A percentile compares a stretch with the other conserved stretches of the same genome.
Evolutionary conservation across 2,113 vertebrate genomes (phyloP).

Genomic region (Caretta caretta): DNA sequence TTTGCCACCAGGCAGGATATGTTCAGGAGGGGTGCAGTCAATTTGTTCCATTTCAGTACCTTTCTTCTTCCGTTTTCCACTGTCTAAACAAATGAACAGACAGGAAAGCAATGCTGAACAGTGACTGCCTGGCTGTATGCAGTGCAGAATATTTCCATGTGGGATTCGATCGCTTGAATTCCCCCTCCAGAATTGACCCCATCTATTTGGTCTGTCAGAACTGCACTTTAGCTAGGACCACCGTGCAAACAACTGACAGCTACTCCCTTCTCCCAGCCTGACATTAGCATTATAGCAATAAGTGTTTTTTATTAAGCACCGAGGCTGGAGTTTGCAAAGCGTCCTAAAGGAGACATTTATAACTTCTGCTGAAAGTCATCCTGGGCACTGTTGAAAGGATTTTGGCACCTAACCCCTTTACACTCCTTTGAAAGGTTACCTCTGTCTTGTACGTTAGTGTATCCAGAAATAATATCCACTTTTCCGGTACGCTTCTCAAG

Average conservation of each 20-base stretch:
- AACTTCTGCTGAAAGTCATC: not conserved
- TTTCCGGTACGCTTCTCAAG: not conserved
- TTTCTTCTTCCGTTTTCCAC: constrained; percentile 95
- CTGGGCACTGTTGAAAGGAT: not conserved
- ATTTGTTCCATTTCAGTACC: constrained; percentile 96
- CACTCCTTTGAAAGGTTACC: not conserved
- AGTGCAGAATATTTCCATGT: not conserved
- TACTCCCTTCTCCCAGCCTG: not conserved
- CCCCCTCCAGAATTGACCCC: not conserved
- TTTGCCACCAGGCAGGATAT: constrained; percentile 96
- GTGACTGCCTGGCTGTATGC: no score
- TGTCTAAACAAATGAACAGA: constrained; percentile 81
- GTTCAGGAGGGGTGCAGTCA: constrained; percentile 97
- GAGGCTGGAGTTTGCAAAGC: not conserved
- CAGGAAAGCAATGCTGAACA: constrained; percentile 27
- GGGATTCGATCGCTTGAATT: not conserved
- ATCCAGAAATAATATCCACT: not conserved
- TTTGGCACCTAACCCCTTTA: not conserved
- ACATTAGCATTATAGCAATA: not conserved
- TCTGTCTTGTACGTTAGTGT: not conserved
- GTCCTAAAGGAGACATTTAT: not conserved
- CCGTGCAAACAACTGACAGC: not conserved
- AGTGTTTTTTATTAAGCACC: not conserved
- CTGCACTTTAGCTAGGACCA: not conserved
- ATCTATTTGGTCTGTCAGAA: not conserved